These are phyloP conservation scores for Psophia crepitans DNA, from an alignment of 2,113 vertebrate genomes.

Conservation along the genomic window DNA sequence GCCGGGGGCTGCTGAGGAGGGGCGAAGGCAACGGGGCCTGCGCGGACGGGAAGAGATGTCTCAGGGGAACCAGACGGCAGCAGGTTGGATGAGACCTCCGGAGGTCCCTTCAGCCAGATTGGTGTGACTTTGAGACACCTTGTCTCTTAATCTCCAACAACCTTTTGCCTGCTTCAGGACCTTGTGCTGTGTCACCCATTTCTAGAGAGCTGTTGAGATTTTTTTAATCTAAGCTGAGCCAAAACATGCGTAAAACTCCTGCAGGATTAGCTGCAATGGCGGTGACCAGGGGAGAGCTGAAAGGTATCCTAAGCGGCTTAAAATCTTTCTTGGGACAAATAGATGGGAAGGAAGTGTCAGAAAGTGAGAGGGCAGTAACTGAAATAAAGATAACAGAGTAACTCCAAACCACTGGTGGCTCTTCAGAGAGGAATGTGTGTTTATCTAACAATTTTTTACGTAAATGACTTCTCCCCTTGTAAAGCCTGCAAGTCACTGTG, in stretches of 20 bases:
- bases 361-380: neutral
- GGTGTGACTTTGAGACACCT: neutral
- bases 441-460: neutral
- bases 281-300: neutral
- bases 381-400: neutral
- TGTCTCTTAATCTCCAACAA: neutral
- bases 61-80: accelerated
- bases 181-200: neutral
- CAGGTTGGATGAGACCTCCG: neutral
- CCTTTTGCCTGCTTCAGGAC: neutral
- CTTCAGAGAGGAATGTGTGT: neutral
- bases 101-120: neutral
- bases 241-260: neutral
- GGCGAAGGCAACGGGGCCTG: neutral
- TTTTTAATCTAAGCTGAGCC: neutral
- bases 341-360: neutral
- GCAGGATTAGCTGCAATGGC: neutral
- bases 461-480: neutral
- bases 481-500: neutral
- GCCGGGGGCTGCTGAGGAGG: neutral
- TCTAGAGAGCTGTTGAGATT: neutral
- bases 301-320: neutral
- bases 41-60: accelerated
- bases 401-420: neutral
- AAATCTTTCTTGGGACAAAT: neutral